Conservation (phyloP, 2,113 vertebrate genomes). For the Platysteira castanea region DNA sequence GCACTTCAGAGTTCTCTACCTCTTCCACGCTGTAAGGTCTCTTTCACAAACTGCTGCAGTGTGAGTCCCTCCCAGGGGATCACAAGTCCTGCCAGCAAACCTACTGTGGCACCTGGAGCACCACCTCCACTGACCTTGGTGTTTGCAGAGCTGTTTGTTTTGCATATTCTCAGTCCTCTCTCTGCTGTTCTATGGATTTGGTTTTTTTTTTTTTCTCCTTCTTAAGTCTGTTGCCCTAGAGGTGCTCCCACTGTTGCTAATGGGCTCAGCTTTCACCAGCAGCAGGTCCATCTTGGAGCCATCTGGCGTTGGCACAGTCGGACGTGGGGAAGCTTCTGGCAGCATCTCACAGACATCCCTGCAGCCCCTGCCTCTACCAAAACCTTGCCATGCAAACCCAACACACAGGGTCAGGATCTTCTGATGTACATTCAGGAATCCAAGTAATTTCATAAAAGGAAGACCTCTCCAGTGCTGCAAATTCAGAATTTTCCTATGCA, state of each 20-base stretch:
- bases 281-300: neutral
- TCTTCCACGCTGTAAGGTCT: neutral
- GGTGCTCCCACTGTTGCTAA: neutral
- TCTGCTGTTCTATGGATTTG: neutral
- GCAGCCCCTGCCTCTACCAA: neutral
- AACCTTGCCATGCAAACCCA: neutral
- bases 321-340: neutral
- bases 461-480: neutral
- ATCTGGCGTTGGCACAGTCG: fast-evolving
- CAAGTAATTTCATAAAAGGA: neutral
- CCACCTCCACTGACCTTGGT: too few species aligned
- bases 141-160: neutral
- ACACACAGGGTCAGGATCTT: neutral
- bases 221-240: neutral
- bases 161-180: neutral
- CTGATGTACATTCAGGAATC: neutral
- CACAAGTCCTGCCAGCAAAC: neutral
- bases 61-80: neutral
- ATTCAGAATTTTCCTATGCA: neutral
- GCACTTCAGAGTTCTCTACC: neutral
- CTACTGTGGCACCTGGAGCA: neutral
- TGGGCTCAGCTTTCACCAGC: neutral
- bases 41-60: neutral
- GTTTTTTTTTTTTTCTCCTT: neutral
- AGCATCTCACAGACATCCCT: neutral